A percentile compares a stretch with the other conserved stretches of the same genome.
These are phyloP conservation scores for Caenorhabditis auriculariae DNA, from an alignment of 2,888 invertebrate species.

Conservation along the genomic window DNA sequence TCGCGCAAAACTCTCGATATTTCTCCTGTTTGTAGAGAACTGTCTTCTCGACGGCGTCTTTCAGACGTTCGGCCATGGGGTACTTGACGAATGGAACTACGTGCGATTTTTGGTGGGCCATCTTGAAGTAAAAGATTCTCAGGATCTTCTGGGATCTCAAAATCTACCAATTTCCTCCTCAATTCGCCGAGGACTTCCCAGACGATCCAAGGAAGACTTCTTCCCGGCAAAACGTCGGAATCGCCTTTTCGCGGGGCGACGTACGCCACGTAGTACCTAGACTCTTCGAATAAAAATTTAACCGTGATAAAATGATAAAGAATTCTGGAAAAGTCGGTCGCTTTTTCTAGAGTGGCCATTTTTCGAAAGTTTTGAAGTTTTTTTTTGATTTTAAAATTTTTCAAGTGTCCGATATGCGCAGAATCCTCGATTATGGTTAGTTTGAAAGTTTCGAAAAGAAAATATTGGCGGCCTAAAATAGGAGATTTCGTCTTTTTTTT, in stretches of 20 bases:
- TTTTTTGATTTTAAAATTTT: too few species aligned
- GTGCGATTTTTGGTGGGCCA: background rate
- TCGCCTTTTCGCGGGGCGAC: constrained; percentile 13
- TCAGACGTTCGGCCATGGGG: constrained; percentile 16
- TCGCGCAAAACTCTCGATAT: constrained; percentile 3
- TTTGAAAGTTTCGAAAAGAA: background rate
- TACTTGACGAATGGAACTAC: constrained; percentile 4
- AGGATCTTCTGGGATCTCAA: background rate
- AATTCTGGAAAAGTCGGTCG: too few species aligned
- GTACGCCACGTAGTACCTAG: constrained; percentile 41
- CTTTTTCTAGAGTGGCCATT: too few species aligned
- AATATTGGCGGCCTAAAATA: background rate
- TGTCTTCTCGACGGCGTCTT: constrained; percentile 14
- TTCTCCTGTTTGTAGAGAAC: constrained; percentile 2
- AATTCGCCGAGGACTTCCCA: constrained; percentile 49
- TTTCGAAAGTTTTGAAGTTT: too few species aligned
- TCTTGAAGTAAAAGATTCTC: too few species aligned
- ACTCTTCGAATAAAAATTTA: background rate
- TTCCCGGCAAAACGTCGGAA: constrained; percentile 13
- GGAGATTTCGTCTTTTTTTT: background rate
- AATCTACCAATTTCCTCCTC: constrained; percentile 20
- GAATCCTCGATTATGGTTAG: background rate
- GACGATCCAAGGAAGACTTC: constrained; percentile 47
- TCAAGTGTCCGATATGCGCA: too few species aligned
- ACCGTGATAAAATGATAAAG: background rate